Evolutionary conservation across 2,888 invertebrate species (phyloP).

Genomic region (Clunio marinus): DNA sequence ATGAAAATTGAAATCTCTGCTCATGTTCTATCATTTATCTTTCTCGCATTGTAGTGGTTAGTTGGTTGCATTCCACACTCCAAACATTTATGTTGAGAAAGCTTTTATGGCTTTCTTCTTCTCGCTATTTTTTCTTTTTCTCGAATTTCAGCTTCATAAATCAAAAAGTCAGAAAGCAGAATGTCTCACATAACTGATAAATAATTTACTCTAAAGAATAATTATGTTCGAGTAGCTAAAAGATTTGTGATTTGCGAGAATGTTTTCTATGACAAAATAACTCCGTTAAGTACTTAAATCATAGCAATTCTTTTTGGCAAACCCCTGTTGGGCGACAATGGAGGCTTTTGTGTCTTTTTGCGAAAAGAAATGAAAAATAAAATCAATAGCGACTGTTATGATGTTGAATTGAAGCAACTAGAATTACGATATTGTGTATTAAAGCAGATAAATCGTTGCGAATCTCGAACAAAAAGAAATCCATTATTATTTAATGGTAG

Average conservation of each 20-base stretch:
- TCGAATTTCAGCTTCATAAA: neutral
- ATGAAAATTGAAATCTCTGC: neutral
- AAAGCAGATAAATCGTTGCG: slow-evolving; percentile 10
- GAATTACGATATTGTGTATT: neutral
- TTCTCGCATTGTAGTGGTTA: neutral
- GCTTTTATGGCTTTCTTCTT: too few relatives aligned
- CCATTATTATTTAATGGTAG: slow-evolving; percentile 23
- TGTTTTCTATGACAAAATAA: too few relatives aligned
- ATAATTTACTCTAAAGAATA: slow-evolving; percentile 25
- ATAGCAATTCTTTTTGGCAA: too few relatives aligned
- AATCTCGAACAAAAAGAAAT: neutral
- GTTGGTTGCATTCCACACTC: too few relatives aligned
- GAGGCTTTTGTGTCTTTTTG: too few relatives aligned
- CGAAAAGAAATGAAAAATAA: neutral
- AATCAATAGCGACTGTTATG: slow-evolving; percentile 17
- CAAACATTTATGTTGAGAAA: too few relatives aligned
- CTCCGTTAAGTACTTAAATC: too few relatives aligned
- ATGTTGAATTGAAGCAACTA: neutral
- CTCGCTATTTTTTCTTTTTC: too few relatives aligned
- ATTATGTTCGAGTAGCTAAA: slow-evolving; percentile 9
- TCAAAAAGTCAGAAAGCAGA: neutral
- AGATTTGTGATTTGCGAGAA: neutral
- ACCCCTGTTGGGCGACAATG: too few relatives aligned
- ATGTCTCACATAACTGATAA: neutral
- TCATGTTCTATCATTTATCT: slow-evolving; percentile 24